Percentiles rank a stretch among this genome's conserved stretches.
These are phyloP conservation scores for Ditylenchus weischeri DNA, from an alignment of 2,888 invertebrate species.

Conservation along the genomic window DNA sequence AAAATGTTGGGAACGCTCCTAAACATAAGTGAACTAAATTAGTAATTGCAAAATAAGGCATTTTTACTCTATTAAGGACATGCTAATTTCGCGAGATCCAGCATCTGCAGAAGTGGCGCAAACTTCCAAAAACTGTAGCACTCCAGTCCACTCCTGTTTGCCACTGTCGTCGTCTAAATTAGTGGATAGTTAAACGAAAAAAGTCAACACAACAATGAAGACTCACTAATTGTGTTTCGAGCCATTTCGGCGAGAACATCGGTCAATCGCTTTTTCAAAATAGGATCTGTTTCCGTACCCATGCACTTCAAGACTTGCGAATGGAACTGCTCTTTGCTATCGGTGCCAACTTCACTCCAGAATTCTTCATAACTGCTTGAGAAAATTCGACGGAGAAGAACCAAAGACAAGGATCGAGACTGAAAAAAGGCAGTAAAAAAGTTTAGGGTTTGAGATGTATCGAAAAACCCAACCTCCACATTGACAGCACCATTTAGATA, in stretches of 20 bases:
- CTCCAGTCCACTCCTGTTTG: constrained; percentile 67
- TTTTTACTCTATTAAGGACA: constrained; percentile 84
- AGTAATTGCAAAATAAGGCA: not conserved
- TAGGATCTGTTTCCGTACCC: constrained; percentile 74
- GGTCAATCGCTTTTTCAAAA: constrained; percentile 81
- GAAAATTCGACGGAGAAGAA: constrained; percentile 79
- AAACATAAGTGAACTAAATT: constrained; percentile 36
- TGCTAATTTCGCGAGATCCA: constrained; percentile 83
- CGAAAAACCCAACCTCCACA: constrained; percentile 34
- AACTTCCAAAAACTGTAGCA: constrained; percentile 85
- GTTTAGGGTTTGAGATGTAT: not conserved
- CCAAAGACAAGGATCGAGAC: constrained; percentile 86
- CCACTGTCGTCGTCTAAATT: constrained; percentile 47
- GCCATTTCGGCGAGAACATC: constrained; percentile 95
- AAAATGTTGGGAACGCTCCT: constrained; percentile 92
- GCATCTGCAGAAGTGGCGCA: constrained; percentile 81
- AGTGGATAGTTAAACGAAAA: too few species aligned
- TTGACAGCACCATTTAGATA: constrained; percentile 36
- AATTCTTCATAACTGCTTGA: constrained; percentile 86
- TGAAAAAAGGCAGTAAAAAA: constrained; percentile 40
- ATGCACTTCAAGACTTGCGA: constrained; percentile 73
- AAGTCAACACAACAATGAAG: too few species aligned
- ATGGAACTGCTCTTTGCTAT: constrained; percentile 79
- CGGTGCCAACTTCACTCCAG: constrained; percentile 70
- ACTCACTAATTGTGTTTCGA: constrained; percentile 73